Conservation (phyloP, 2,888 invertebrate species). For the Lasioglossum morio region DNA sequence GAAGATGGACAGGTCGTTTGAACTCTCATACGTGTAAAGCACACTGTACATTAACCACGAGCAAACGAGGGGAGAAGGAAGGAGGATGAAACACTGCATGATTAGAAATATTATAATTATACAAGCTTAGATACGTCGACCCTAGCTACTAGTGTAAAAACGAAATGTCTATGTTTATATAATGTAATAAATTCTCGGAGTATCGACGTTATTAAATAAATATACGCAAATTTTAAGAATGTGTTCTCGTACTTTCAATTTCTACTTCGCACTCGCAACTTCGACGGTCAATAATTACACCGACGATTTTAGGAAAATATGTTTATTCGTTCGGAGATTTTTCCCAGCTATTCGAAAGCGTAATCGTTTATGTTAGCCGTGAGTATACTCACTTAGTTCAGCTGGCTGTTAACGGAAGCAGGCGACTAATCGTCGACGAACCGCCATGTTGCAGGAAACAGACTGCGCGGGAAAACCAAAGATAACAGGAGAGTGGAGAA, state of each 20-base stretch:
- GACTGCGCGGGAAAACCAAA: constrained; percentile 1
- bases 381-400: neutral
- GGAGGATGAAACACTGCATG: constrained; percentile 75
- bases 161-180: constrained; percentile 80
- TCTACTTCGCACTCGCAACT: no score
- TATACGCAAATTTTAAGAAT: constrained; percentile 70
- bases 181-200: constrained; percentile 79
- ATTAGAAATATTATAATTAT: constrained; percentile 69
- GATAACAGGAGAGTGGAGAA: neutral
- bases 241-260: neutral
- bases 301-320: neutral
- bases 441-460: neutral
- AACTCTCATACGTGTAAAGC: constrained; percentile 6
- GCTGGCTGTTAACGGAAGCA: neutral
- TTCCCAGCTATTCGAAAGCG: neutral
- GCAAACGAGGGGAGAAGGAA: neutral
- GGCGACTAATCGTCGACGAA: neutral
- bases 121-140: constrained; percentile 68
- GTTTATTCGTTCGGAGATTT: neutral
- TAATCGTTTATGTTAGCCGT: neutral
- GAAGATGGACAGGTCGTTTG: neutral
- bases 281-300: neutral
- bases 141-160: constrained; percentile 72
- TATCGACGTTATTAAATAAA: constrained; percentile 77
- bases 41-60: neutral